Evolutionary conservation across 2,113 vertebrate species (phyloP).

Genomic region (Ageneiosus marmoratus): DNA sequence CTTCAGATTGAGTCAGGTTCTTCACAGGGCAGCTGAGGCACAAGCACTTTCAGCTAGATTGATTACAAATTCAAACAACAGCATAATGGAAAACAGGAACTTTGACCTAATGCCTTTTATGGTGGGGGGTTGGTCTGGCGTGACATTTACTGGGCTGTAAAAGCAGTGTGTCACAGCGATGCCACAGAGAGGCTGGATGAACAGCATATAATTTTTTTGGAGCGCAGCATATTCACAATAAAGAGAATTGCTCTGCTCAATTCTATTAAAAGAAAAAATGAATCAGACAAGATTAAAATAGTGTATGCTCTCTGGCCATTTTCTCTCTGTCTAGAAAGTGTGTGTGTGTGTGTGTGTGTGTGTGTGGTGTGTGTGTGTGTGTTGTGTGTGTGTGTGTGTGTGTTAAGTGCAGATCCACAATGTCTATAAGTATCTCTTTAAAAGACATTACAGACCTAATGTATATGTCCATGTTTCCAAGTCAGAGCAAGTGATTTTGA

Average conservation of each 20-base stretch:
- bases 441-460: slow-evolving; percentile 5
- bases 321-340: not conserved
- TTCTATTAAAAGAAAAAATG: not conserved
- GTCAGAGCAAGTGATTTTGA: slow-evolving; percentile 19
- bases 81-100: slow-evolving; percentile 19
- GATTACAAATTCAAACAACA: slow-evolving; percentile 22
- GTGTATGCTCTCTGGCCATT: not conserved
- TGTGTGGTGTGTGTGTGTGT: too few species aligned
- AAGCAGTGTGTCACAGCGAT: not conserved
- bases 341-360: slow-evolving; percentile 21
- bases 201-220: not conserved
- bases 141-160: slow-evolving; percentile 9
- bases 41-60: slow-evolving; percentile 6
- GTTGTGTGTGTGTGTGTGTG: slow-evolving; percentile 5
- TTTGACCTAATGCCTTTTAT: slow-evolving; percentile 22
- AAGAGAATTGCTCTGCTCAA: not conserved
- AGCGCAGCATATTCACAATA: not conserved
- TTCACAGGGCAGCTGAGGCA: not conserved
- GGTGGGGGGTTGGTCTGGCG: not conserved
- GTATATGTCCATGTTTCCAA: slow-evolving; percentile 15
- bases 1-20: slow-evolving; percentile 5
- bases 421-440: slow-evolving; percentile 7
- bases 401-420: slow-evolving; percentile 15
- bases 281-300: slow-evolving; percentile 17
- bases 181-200: not conserved